Evolutionary conservation across 1,140 invertebrate species (phyloP).

Genomic region (Trichoplusia ni): DNA sequence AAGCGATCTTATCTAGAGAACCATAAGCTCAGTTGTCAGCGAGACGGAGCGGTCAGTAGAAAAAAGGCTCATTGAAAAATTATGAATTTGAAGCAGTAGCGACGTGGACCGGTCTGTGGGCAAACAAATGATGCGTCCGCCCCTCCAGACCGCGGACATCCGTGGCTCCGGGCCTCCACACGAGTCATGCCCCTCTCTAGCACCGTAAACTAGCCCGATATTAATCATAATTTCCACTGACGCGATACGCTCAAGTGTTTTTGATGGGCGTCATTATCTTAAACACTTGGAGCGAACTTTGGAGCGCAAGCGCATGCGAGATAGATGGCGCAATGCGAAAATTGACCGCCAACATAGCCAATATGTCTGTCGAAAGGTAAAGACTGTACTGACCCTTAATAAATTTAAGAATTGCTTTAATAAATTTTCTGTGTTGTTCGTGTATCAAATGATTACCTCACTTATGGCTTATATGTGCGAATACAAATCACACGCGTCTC

Average conservation of each 20-base stretch:
- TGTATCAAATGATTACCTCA: slow-evolving; percentile 18
- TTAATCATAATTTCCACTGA: slow-evolving; percentile 78
- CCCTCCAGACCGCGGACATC: slow-evolving; percentile 48
- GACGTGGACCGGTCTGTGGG: slow-evolving; percentile 46
- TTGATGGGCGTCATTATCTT: slow-evolving; percentile 70
- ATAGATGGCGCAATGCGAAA: slow-evolving; percentile 55
- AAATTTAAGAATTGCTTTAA: slow-evolving; percentile 63
- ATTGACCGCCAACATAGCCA: slow-evolving; percentile 37
- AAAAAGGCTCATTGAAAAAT: slow-evolving; percentile 67
- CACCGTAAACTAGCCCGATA: slow-evolving; percentile 69
- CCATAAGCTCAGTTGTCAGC: slow-evolving; percentile 74
- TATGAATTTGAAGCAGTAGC: slow-evolving; percentile 67
- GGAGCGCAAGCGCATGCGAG: slow-evolving; percentile 43
- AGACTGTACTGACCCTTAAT: slow-evolving; percentile 41
- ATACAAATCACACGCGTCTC: too few relatives aligned
- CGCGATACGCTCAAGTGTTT: slow-evolving; percentile 73
- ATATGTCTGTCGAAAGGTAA: slow-evolving; percentile 51
- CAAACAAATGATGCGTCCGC: slow-evolving; percentile 53
- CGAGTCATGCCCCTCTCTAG: slow-evolving; percentile 37
- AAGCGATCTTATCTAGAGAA: slow-evolving; percentile 66
- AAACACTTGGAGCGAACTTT: slow-evolving; percentile 55
- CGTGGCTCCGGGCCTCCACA: slow-evolving; percentile 36
- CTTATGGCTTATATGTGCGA: neutral
- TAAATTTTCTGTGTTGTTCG: slow-evolving; percentile 8
- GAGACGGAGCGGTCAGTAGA: slow-evolving; percentile 41